Evolutionary conservation across 2,888 invertebrate species (phyloP), one percentile per base, ranked within the genome.

Genomic region (Tanypteryx hageni): DNA sequence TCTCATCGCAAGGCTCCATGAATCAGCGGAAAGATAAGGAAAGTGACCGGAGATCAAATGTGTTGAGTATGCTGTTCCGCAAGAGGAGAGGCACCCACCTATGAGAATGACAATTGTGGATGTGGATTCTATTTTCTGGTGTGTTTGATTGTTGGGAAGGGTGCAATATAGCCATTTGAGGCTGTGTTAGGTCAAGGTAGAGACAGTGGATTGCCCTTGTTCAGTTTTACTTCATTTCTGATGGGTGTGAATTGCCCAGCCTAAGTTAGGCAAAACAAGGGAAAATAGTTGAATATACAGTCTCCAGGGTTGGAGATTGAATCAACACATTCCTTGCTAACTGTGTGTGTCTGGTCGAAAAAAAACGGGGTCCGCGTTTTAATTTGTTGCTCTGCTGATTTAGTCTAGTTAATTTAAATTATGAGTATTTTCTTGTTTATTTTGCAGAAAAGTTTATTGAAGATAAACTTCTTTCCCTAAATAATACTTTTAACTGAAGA

Each of bases 61-160:
- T 95, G 31, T 93, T 95, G 18, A 94, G 94, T 93, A 94, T 93
- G 58, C 93, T 94, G 56, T 94, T 94, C 93, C 93, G 94, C 18
- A 93, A 94, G 92, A 94, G 94, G 92, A 94, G 94, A 92, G 94
- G 94, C 8, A 94, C 94, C 14, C 94, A 94, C 61, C 93, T 94
- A 59, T 94, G 93, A 93, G 91, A 92, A 31, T 27, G 58, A 81
- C 31, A n/a, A 31, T 22, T 92, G 13, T 64, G 10, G 9, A 31
- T 11, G 16, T 27, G 64, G n/a, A 9, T 89, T 68, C 16, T 89
- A 31, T 22, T 13, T 44, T 14, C 13, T 56, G 5, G 44, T 18
- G 8, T 83, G 9, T 56, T 5, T 10, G 11, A 13, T 44, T 83
- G 9, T 83, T 56, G 16, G 8, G 18, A 83, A 18, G 10, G 18